Base-by-base conservation (phyloP, 1,140 invertebrate genomes). In the Doryteuthis pealeii region DNA sequence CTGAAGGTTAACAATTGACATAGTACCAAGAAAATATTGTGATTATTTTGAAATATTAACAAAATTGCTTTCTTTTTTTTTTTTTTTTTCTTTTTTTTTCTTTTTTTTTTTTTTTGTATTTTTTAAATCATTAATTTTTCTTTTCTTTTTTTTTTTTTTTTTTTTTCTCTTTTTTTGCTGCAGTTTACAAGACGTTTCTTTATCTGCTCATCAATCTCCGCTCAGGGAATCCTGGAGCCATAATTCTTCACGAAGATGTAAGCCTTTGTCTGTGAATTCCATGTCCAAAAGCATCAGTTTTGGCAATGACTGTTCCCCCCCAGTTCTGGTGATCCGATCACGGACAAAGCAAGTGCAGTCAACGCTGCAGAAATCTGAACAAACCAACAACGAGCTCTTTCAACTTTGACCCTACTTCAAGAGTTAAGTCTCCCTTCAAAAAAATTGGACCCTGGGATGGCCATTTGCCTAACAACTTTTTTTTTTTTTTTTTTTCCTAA, bases 291-390 rank as follows among this genome's bases (percentile, higher is more conserved):
- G 30, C 66, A 32, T 32, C 66, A 68, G 66, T 68, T 68, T 68
- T 62, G 54, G 26, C 66, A 68, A 68, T 18, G 31, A 68, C 32
- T 30, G 58, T 62, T 32, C 30, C 32, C 30, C 66, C 0, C 66
- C 66, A 18, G 66, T 68, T 32, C 66, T 68, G 1, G 66, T 68
- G 28, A 68, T 68, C 3, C 66, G 66, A 26, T 32, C 30, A 32
- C 66, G 66, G 31, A 68, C 66, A 8, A 68, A 68, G 30, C 66
- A 33, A 68, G 66, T 68, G 31, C 22, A 68, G 30, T 68, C 66
- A 8, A 68, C 26, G 5, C 66, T 68, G 22, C 66, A 68, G 66
- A 68, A 68, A 32, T 68, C 66, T 32, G 66, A 68, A 30, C 66
- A 68, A 33, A 33, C 66, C 18, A 33, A 68, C 66, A 33, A 68